Evolutionary conservation across 2,113 vertebrate species (phyloP).

Genomic region (Cyphomyrus plagiostoma): DNA sequence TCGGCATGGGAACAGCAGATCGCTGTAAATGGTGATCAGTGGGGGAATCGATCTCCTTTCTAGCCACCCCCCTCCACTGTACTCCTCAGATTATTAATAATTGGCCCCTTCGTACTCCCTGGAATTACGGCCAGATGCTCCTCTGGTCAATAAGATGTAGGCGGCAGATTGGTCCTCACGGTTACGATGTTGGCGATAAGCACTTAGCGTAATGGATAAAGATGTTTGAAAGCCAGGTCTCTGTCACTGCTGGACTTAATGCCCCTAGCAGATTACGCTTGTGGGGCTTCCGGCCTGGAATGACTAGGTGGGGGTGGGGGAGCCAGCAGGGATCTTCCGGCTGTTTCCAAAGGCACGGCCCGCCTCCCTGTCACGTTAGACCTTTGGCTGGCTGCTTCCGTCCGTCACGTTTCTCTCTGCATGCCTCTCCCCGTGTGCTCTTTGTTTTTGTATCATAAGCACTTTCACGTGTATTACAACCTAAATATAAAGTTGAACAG

Average conservation of each 20-base stretch:
- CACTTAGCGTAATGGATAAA: neutral
- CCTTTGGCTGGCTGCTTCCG: neutral
- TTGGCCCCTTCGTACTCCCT: neutral
- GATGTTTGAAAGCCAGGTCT: neutral
- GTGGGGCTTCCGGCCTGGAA: neutral
- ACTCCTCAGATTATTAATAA: neutral
- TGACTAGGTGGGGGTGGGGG: neutral
- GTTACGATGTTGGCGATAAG: neutral
- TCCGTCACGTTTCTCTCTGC: neutral
- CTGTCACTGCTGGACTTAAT: neutral
- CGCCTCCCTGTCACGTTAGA: neutral
- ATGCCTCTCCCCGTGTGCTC: neutral
- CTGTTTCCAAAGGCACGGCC: neutral
- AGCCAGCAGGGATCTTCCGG: neutral
- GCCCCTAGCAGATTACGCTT: neutral
- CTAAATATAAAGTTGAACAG: neutral
- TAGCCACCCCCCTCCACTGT: neutral
- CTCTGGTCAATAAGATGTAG: neutral
- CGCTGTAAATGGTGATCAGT: neutral
- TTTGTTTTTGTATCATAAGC: neutral
- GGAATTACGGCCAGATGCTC: neutral
- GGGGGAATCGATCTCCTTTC: neutral
- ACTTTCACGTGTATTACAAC: neutral
- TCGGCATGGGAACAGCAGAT: neutral
- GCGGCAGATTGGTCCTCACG: neutral